A percentile compares a stretch with the other conserved stretches of the same genome.
These are phyloP conservation scores for Prunella strophiata DNA, from an alignment of 2,797 vertebrate species.

Conservation along the genomic window DNA sequence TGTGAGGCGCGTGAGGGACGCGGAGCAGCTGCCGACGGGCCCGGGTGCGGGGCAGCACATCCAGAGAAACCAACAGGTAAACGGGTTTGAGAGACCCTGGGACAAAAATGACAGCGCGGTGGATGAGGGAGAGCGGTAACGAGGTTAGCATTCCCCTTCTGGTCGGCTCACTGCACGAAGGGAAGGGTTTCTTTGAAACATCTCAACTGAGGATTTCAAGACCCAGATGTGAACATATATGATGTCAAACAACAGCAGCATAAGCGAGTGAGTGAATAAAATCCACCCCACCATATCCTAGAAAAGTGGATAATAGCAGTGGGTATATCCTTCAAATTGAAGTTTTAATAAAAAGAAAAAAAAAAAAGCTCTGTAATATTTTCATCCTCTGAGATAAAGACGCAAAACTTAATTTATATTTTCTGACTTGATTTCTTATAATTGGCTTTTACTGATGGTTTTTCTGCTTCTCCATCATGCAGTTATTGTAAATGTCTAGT, in stretches of 20 bases:
- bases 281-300: no score
- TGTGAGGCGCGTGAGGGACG: fast-evolving
- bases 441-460: not conserved
- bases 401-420: not conserved
- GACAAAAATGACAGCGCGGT: not conserved
- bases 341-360: not conserved
- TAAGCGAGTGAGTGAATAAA: not conserved
- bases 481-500: not conserved
- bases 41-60: fast-evolving
- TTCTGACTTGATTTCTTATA: not conserved
- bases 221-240: not conserved
- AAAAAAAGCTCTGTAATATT: not conserved
- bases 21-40: fast-evolving
- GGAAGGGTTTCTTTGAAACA: not conserved
- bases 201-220: not conserved
- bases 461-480: not conserved
- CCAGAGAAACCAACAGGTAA: not conserved
- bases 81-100: no score
- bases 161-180: not conserved
- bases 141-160: not conserved
- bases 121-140: fast-evolving
- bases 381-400: not conserved
- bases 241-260: not conserved
- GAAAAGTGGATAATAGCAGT: not conserved
- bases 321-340: not conserved